Evolutionary conservation across 2,888 invertebrate species (phyloP), one percentile per base, ranked within the genome.

Genomic region (Sarcophaga caerulescens): DNA sequence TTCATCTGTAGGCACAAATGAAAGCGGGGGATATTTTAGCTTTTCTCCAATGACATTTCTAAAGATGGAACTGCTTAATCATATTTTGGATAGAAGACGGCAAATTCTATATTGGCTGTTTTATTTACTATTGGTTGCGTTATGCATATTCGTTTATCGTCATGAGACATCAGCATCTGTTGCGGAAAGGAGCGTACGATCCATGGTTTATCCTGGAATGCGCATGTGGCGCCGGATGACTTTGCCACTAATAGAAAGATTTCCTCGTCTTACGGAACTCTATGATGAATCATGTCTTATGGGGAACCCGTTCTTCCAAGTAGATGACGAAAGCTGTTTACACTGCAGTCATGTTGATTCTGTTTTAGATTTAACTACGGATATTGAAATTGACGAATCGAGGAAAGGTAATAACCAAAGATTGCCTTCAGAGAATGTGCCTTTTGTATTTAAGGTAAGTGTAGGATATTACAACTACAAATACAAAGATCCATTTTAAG

Each of bases 231-330:
- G 97, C 81, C 95, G 95, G 89, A 90, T 96, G 88, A 95, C 96
- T 71, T 95, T 97, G 89, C 97, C 97, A n/a, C 91, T 97, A 52
- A 95, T 97, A 88, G 94, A 95, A 85, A 93, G 94, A 77, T 97
- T 96, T 93, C 97, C 97, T 90, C 96, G 97, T 59, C 91, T 95
- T 92, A 89, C 93, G 95, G 97, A 96, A 92, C 94, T 96, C 65
- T 97, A 98, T 90, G 97, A 97, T 94, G 97, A 97, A 93, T 96
- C 96, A 90, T 98, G 97, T 91, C 93, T 98, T 59, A 93, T 97
- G 89, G 95, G 96, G 91, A 98, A 98, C 93, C 97, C 97, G 17
- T 97, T 96, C 91, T 98, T 97, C 91, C 95, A 95, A 91, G 95
- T 97, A 12, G 94, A 95, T n/a, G 96, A 97, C 90, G 95, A 97